Evolutionary conservation across 2,797 vertebrate species (phyloP), one percentile per base, ranked within the genome.

Genomic region (Tamandua tetradactyla): DNA sequence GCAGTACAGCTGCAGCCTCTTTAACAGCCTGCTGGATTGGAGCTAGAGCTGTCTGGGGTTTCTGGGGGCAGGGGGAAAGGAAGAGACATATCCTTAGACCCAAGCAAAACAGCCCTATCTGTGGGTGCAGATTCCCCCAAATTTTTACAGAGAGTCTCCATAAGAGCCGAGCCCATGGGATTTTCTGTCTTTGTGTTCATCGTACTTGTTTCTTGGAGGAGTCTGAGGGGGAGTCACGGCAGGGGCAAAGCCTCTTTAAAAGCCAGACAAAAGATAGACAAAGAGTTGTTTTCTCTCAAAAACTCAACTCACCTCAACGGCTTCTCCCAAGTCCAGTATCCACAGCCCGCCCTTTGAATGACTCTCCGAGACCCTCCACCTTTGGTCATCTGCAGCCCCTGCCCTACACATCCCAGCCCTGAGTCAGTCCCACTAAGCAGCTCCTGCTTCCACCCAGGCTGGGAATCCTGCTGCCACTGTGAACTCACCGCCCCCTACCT

Each of bases 221-320:
- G 30, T 61, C 71, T 47, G 23, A 42, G 11, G 42, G 68, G 22
- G n/a, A 75, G 35, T 14, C 44, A 72, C 22, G 15, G 52, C 42
- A 5, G 42, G 90, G 79, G 47, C 6, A 4, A 18, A 3, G 15
- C 47, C 62, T 64, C 66, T 91, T 74, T 8, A 2, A 37, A 88
- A 42, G n/a, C n/a, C n/a, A n/a, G n/a, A n/a, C n/a, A n/a, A n/a
- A n/a, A n/a, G n/a, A n/a, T n/a, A n/a, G 68, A 32, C 42, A 40
- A n/a, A 47, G 55, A 22, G 5, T 40, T 47, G 0, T 4, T 2
- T 0, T 12, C 22, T 9, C 5, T 3, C 4, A 27, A 12, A 4
- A 18, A 0, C 27, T 59, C 32, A 37, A 1, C 44, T 42, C 64
- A 35, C 11, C 9, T 2, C 8, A 59, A 47, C 17, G 14, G 52